These are phyloP conservation scores for Heterohyrax brucei DNA, from an alignment of 2,797 vertebrate genomes.

Conservation along the genomic window DNA sequence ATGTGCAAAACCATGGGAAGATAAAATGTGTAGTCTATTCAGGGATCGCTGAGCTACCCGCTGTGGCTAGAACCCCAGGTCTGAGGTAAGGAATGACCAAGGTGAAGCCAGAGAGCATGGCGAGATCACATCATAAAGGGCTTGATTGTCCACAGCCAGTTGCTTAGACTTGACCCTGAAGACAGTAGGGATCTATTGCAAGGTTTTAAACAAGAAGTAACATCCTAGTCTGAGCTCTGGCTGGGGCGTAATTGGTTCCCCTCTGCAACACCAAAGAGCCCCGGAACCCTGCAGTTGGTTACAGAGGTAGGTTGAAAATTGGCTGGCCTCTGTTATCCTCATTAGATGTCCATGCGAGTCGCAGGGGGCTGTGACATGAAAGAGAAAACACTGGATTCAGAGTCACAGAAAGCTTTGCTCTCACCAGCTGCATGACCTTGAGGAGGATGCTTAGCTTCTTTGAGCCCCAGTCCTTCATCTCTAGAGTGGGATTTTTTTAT, in stretches of 20 bases:
- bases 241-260: neutral
- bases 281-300: neutral
- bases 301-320: slow-evolving; percentile 39
- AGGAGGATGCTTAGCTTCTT: slow-evolving; percentile 1
- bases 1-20: neutral
- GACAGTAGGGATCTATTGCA: neutral
- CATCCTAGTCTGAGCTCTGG: neutral
- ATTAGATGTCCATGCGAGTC: slow-evolving; percentile 36
- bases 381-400: neutral
- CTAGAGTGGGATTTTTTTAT: neutral
- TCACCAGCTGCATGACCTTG: slow-evolving; percentile 7
- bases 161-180: neutral
- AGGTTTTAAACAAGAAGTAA: neutral
- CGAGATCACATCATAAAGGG: neutral
- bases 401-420: neutral
- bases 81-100: neutral
- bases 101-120: neutral
- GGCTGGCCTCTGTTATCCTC: neutral
- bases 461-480: neutral
- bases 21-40: neutral
- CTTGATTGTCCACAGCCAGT: neutral
- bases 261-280: slow-evolving; percentile 14
- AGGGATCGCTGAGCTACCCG: neutral
- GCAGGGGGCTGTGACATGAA: neutral
- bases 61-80: neutral